Conservation (phyloP, 2,797 vertebrate genomes). For the Pelochelys cantorii region DNA sequence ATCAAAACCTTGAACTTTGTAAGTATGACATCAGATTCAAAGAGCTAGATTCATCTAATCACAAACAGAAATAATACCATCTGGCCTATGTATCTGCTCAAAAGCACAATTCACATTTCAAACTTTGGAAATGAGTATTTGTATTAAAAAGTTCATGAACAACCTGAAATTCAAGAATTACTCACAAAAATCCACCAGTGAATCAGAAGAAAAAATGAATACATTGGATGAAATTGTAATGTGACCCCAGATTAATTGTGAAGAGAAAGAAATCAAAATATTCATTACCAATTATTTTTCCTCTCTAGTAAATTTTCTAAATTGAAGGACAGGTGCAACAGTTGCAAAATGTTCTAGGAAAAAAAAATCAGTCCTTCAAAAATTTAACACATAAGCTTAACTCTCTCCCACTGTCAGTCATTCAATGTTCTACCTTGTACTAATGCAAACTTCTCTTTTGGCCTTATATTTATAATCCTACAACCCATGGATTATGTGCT, state of each 20-base stretch:
- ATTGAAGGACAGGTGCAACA: not conserved
- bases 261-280: not conserved
- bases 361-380: not conserved
- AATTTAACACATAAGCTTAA: not conserved
- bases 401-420: not conserved
- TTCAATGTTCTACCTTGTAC: not conserved
- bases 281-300: not conserved
- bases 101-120: not conserved
- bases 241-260: not conserved
- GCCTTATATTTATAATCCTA: not conserved
- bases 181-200: not conserved
- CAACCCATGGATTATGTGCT: not conserved
- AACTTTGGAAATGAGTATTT: not conserved
- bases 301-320: not conserved
- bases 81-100: not conserved
- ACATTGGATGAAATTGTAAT: not conserved
- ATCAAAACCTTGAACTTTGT: not conserved
- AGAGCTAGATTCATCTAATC: not conserved
- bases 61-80: not conserved
- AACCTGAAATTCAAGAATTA: not conserved
- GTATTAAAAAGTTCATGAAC: not conserved
- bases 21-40: not conserved
- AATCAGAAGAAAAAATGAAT: not conserved
- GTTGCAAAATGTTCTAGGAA: not conserved
- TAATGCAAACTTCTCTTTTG: not conserved